These are phyloP conservation scores for Fopius arisanus DNA, from an alignment of 1,140 invertebrate species.

Conservation along the genomic window DNA sequence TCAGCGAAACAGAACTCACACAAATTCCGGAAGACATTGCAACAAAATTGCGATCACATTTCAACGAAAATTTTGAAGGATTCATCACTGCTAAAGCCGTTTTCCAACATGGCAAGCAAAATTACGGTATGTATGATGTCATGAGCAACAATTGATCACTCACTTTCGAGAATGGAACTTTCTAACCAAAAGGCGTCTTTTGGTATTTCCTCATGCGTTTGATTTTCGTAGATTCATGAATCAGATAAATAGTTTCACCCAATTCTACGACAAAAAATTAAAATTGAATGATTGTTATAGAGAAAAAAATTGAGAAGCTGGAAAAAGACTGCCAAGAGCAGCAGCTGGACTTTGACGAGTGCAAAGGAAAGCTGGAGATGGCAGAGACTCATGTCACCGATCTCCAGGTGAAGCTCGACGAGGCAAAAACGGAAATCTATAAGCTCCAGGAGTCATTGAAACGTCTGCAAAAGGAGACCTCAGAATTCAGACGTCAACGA, in stretches of 20 bases:
- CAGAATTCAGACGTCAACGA: constrained; percentile 68
- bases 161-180: constrained; percentile 34
- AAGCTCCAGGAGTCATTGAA: constrained; percentile 69
- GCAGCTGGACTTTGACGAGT: constrained; percentile 71
- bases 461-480: constrained; percentile 66
- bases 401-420: constrained; percentile 70
- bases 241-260: constrained; percentile 16
- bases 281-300: constrained; percentile 52
- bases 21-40: constrained; percentile 59
- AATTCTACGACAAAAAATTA: neutral
- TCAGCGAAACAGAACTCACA: constrained; percentile 62
- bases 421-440: constrained; percentile 68
- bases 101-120: constrained; percentile 69
- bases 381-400: constrained; percentile 70
- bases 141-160: constrained; percentile 36
- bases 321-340: constrained; percentile 69
- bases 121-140: constrained; percentile 65
- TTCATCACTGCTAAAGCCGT: constrained; percentile 75
- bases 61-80: constrained; percentile 73
- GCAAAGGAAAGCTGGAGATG: constrained; percentile 69
- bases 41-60: constrained; percentile 70
- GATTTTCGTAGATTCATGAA: too few relatives aligned
- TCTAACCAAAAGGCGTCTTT: constrained; percentile 5
- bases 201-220: neutral
- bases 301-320: constrained; percentile 68